These are phyloP conservation scores for Torymus aiolomorphi DNA, from an alignment of 2,888 invertebrate genomes.

Conservation along the genomic window DNA sequence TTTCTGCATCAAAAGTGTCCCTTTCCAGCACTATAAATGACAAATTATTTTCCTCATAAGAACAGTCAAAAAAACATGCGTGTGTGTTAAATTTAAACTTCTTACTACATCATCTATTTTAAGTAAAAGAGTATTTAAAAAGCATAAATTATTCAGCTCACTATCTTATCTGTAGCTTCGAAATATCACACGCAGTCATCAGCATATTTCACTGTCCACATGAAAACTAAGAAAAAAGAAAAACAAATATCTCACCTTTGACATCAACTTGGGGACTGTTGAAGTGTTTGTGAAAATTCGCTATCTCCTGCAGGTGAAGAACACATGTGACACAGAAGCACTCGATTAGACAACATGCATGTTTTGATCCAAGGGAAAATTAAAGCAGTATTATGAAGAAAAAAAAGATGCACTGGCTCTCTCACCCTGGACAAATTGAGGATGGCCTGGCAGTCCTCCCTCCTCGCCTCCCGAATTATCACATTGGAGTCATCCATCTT, in stretches of 20 bases:
- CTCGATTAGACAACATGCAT: conserved; percentile 14
- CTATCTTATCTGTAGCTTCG: conserved; percentile 12
- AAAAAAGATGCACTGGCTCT: not conserved
- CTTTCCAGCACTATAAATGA: conserved; percentile 79
- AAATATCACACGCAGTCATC: not conserved
- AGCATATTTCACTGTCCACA: too few species aligned
- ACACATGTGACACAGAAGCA: conserved; percentile 3
- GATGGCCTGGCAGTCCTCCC: conserved; percentile 68
- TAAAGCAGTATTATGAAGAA: not conserved
- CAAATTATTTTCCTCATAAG: not conserved
- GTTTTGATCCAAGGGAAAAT: not conserved
- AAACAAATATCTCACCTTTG: conserved; percentile 43
- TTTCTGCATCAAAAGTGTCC: conserved; percentile 83
- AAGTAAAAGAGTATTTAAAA: not conserved
- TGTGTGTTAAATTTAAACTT: too few species aligned
- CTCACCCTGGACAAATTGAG: conserved; percentile 54
- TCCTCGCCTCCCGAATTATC: conserved; percentile 65
- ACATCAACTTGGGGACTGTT: conserved; percentile 52
- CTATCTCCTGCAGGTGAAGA: conserved; percentile 49
- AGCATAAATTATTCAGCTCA: not conserved
- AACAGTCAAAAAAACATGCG: not conserved
- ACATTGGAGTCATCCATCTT: conserved; percentile 50
- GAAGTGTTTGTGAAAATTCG: conserved; percentile 55
- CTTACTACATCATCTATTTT: not conserved
- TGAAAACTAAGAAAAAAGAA: not conserved